phyloP scores from a whole-genome alignment of 1,140 invertebrate species.

The silkworm (Bombyx mori) region ASM3026992v2 NC_085113.1:8235001-8235500 shows the following conservation, averaged over 20 bases:
- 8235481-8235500: background rate
- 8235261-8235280: conserved; percentile 18
- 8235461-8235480: no score
- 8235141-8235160: conserved; percentile 10
- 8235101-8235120: conserved; percentile 20
- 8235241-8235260: conserved; percentile 19
- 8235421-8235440: background rate
- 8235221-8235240: conserved; percentile 17
- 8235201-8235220: conserved; percentile 9
- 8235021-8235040: background rate
- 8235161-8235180: conserved; percentile 12
- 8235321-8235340: background rate
- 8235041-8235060: background rate
- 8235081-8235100: conserved; percentile 16
- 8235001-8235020: background rate
- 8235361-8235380: background rate
- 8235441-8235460: no score
- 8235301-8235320: no score
- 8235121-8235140: conserved; percentile 11
- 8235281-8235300: conserved; percentile 1
- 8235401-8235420: no score
- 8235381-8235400: background rate
- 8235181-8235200: conserved; percentile 16
- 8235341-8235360: background rate
- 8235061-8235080: conserved; percentile 1